Conservation (phyloP, 2,113 vertebrate genomes). For the Monarcha castaneiventris region DNA sequence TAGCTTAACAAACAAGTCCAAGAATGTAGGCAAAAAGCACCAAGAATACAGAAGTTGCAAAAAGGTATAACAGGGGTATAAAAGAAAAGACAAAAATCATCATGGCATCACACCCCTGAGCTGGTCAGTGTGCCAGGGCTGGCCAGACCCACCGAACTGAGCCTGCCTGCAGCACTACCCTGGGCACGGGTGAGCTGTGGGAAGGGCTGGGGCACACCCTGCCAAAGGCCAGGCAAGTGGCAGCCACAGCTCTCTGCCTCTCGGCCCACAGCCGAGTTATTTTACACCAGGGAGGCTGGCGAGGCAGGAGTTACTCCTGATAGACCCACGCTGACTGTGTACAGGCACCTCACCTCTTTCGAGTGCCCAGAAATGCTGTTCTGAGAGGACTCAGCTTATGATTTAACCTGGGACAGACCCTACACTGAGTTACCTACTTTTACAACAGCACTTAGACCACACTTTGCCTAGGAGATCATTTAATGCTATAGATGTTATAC, state of each 20-base stretch:
- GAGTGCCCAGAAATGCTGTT: not conserved
- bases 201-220: not conserved
- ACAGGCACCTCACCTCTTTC: not conserved
- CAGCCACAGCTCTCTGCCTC: not conserved
- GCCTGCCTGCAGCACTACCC: too few relatives aligned
- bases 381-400: not conserved
- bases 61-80: too few relatives aligned
- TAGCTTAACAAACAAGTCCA: too few relatives aligned
- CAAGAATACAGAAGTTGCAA: too few relatives aligned
- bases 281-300: not conserved
- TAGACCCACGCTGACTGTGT: not conserved
- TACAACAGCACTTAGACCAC: not conserved
- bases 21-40: too few relatives aligned
- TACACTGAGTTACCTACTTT: not conserved
- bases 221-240: not conserved
- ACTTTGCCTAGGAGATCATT: not conserved
- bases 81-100: too few relatives aligned
- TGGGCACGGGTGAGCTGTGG: fast-evolving
- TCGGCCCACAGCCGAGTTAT: not conserved
- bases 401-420: not conserved
- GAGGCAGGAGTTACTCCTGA: not conserved
- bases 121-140: not conserved
- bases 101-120: too few relatives aligned
- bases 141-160: too few relatives aligned
- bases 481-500: not conserved